Base-by-base conservation (phyloP, 2,888 invertebrate species). In the Tigriopus californicus region DNA sequence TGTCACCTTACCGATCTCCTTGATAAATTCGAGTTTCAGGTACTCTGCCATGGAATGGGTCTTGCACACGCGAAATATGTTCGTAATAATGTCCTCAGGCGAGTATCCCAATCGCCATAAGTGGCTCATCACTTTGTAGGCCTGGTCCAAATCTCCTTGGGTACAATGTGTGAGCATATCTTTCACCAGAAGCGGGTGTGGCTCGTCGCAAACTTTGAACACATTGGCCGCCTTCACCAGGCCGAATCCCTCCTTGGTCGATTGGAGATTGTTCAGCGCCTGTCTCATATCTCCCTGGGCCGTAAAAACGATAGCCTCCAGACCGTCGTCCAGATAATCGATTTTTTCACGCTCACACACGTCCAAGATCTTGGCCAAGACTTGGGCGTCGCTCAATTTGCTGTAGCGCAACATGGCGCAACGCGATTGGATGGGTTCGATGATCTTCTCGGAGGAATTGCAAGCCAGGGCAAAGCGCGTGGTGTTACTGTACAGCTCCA, bases 271-370 rank as follows among this genome's bases (percentile, higher is more conserved):
- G 74, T 99, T 99, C 51, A 99, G 75, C 0, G 86, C 97, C 68
- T 98, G 91, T 66, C 98, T 78, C 86, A 98, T 86, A 72, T 98
- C 98, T 0, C 98, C 98, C 73, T 99, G 95, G 0, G 98, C 90
- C 0, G 97, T 97, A 72, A 95, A 98, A 33, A 97, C 84, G 63
- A 99, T 83, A 0, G 97, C 95, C 71, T 90, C 90, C 55, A 95
- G 73, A 0, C 98, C 98, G 69, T 94, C 90, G 66, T 92, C 83
- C 0, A 85, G 84, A 70, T 88, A 85, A 1, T 83, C 81, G 68
- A 83, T 82, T 71, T 81, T 74, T 72, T 88, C 87, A 64, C 77
- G 75, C 61, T 80, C 75, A 66, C 84, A 84, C 25, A 92, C 79
- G 67, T 83, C 79, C 54, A 85, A 73, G 1, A 85, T 68, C 67